Evolutionary conservation across 2,888 invertebrate species (phyloP).

Genomic region (Colletes collaris): DNA sequence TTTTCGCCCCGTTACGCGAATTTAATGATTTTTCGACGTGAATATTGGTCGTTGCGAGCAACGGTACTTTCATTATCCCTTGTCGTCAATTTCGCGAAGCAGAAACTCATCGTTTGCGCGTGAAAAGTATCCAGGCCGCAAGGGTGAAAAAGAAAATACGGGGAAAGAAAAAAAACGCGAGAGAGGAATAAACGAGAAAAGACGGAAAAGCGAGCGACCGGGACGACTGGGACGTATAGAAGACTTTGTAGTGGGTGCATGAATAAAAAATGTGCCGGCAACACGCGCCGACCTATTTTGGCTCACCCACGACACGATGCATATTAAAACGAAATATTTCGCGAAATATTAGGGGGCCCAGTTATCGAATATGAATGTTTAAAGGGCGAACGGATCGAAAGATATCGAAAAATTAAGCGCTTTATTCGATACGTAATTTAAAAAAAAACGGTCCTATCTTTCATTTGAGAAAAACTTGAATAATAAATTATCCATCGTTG

Average conservation of each 20-base stretch:
- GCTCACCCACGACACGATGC: slow-evolving; percentile 1
- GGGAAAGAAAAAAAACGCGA: slow-evolving; percentile 3
- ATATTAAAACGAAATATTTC: slow-evolving; percentile 38
- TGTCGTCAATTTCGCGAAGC: slow-evolving; percentile 23
- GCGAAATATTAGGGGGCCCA: slow-evolving; percentile 8
- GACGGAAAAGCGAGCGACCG: slow-evolving; percentile 22
- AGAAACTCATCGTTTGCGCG: slow-evolving; percentile 29
- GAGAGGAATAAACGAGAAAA: slow-evolving; percentile 3
- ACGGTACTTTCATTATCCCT: slow-evolving; percentile 31
- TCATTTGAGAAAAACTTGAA: too few relatives aligned
- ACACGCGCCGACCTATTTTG: slow-evolving; percentile 41
- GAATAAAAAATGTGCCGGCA: slow-evolving; percentile 48
- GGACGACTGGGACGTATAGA: slow-evolving; percentile 18
- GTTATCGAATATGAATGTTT: slow-evolving; percentile 1
- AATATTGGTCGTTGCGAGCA: neutral
- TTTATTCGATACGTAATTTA: too few relatives aligned
- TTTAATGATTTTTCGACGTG: neutral
- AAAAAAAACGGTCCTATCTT: too few relatives aligned
- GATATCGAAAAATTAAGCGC: too few relatives aligned
- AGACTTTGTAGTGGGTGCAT: slow-evolving; percentile 24
- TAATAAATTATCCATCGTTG: too few relatives aligned
- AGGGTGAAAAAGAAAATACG: slow-evolving; percentile 3
- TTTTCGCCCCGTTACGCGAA: neutral
- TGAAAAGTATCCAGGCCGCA: slow-evolving; percentile 27
- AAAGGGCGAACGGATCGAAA: neutral